phyloP scores from a whole-genome alignment of 1,140 invertebrate genomes.

The Hyles vespertilio region DNA sequence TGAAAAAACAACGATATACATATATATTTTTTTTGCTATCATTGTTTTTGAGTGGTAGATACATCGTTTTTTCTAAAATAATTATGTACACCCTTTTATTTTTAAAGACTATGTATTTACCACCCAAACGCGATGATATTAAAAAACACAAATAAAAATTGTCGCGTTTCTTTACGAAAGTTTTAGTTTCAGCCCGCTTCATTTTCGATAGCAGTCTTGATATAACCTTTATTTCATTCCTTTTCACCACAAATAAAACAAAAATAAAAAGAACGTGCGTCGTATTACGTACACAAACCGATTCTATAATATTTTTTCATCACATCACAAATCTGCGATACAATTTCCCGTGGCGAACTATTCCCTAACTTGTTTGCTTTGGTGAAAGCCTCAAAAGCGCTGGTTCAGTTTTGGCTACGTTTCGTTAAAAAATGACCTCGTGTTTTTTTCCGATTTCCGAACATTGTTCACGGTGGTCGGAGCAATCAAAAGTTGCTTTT shows the following conservation, averaged over 20 bases:
- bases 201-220: too few relatives aligned
- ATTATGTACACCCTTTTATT: too few relatives aligned
- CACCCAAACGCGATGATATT: too few relatives aligned
- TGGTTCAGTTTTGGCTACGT: slow-evolving; percentile 11
- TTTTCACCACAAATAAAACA: not conserved
- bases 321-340: not conserved
- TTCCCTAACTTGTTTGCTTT: slow-evolving; percentile 18
- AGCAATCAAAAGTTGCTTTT: slow-evolving; percentile 50
- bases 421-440: slow-evolving; percentile 7
- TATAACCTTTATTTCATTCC: too few relatives aligned
- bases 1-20: too few relatives aligned
- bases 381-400: slow-evolving; percentile 17
- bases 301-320: not conserved
- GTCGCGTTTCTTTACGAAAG: too few relatives aligned
- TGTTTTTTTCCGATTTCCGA: slow-evolving; percentile 16
- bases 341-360: slow-evolving; percentile 12
- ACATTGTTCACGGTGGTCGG: slow-evolving; percentile 21
- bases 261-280: not conserved
- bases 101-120: too few relatives aligned
- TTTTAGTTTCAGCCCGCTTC: too few relatives aligned
- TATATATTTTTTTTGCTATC: too few relatives aligned
- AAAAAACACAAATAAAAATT: too few relatives aligned
- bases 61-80: too few relatives aligned
- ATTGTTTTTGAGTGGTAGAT: too few relatives aligned
- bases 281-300: not conserved